Percentiles rank a stretch among this genome's conserved stretches.
These are phyloP conservation scores for Sycobia sp. DNA, from an alignment of 1,140 invertebrate genomes.

Conservation along the genomic window DNA sequence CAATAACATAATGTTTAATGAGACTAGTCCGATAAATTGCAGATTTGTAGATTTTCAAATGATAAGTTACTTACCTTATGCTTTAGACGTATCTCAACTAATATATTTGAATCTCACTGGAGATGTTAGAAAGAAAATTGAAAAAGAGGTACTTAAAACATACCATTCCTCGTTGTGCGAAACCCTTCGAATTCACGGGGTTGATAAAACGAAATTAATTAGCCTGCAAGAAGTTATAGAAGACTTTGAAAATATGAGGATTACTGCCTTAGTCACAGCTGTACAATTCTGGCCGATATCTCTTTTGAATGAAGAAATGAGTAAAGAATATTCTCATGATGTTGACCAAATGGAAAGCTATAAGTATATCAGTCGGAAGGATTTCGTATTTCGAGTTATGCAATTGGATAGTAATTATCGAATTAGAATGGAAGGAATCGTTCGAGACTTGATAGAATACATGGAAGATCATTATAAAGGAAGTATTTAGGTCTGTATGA, in stretches of 20 bases:
- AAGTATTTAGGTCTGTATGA: too few relatives aligned
- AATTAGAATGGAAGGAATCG: neutral
- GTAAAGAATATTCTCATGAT: neutral
- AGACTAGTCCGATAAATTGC: neutral
- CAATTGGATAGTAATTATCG: neutral
- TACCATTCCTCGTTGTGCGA: neutral
- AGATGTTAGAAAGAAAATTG: neutral
- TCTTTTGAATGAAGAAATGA: neutral
- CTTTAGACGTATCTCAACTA: neutral
- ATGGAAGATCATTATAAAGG: neutral
- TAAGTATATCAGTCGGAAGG: neutral
- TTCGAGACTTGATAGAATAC: conserved; percentile 6
- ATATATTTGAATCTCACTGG: neutral
- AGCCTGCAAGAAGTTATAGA: neutral
- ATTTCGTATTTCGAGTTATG: conserved; percentile 11
- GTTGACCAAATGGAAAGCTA: neutral
- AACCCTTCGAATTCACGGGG: neutral
- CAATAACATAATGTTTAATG: conserved; percentile 18
- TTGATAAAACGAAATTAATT: neutral
- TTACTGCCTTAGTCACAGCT: conserved; percentile 2
- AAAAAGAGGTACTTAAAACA: neutral
- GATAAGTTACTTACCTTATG: neutral
- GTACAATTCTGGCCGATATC: conserved; percentile 8
- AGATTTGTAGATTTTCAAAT: conserved; percentile 15
- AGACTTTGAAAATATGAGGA: neutral